These are phyloP conservation scores for Lamprologus callipterus DNA, from an alignment of 2,113 vertebrate genomes.

Conservation along the genomic window DNA sequence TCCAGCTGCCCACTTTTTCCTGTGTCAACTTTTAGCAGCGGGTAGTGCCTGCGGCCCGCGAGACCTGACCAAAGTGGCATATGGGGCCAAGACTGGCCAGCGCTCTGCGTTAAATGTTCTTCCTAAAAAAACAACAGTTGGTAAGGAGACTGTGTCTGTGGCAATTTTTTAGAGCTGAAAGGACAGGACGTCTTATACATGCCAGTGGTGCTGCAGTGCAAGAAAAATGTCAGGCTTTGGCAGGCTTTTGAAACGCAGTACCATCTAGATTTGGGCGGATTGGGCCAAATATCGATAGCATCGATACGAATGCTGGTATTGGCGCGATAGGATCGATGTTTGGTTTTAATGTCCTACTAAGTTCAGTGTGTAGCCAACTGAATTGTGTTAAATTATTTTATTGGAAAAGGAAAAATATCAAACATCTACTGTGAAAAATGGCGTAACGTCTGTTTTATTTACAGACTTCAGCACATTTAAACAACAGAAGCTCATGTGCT, in stretches of 20 bases:
- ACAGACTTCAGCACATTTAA: background rate
- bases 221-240: background rate
- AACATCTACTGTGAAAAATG: background rate
- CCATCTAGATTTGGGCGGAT: conserved; percentile 38
- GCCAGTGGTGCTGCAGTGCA: background rate
- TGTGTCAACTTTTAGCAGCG: conserved; percentile 72
- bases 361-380: background rate
- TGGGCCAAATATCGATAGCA: background rate
- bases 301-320: background rate
- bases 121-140: conserved; percentile 29
- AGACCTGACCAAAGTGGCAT: conserved; percentile 54
- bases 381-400: background rate
- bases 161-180: background rate
- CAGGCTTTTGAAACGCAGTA: background rate
- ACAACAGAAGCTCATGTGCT: background rate
- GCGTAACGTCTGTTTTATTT: background rate
- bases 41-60: conserved; percentile 35
- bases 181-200: background rate
- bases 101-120: conserved; percentile 49
- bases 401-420: background rate
- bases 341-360: background rate
- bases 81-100: conserved; percentile 37
- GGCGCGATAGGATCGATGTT: background rate
- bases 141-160: conserved; percentile 42
- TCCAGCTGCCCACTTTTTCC: conserved; percentile 68